These are phyloP conservation scores for Caenorhabditis uteleia DNA, from an alignment of 2,888 invertebrate genomes.

Conservation along the genomic window DNA sequence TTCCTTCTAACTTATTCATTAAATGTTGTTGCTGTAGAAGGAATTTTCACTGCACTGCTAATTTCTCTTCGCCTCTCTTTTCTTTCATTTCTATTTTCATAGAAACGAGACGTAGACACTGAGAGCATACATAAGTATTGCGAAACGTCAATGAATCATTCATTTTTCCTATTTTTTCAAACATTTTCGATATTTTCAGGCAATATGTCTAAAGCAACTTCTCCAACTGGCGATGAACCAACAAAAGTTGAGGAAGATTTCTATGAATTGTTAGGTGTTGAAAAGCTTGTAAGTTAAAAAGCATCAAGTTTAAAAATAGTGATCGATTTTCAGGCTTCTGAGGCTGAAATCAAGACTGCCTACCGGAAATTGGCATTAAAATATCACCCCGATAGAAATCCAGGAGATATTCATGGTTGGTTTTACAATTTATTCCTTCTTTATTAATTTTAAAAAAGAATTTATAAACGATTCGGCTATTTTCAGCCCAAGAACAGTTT, in stretches of 20 bases:
- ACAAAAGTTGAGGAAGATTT: slow-evolving; percentile 53
- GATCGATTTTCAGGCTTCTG: slow-evolving; percentile 46
- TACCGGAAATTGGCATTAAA: slow-evolving; percentile 68
- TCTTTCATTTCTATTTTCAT: neutral
- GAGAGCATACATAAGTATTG: slow-evolving; percentile 25
- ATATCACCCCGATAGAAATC: slow-evolving; percentile 67
- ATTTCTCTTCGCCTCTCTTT: too few species aligned
- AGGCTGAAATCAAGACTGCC: slow-evolving; percentile 67
- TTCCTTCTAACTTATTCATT: too few species aligned
- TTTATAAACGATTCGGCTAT: neutral
- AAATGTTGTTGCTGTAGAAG: too few species aligned
- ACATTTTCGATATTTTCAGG: slow-evolving; percentile 6
- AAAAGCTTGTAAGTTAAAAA: slow-evolving; percentile 32
- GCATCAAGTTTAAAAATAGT: neutral
- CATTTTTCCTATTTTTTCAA: slow-evolving; percentile 3
- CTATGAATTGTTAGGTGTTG: slow-evolving; percentile 68
- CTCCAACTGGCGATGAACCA: slow-evolving; percentile 10
- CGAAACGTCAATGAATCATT: slow-evolving; percentile 28
- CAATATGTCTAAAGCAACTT: slow-evolving; percentile 20
- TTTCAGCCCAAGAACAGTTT: slow-evolving; percentile 67
- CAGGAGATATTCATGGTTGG: slow-evolving; percentile 61
- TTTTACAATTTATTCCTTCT: neutral
- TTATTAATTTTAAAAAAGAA: neutral
- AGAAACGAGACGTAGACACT: slow-evolving; percentile 9
- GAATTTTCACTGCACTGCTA: too few species aligned